These are phyloP conservation scores for Rhyzopertha dominica DNA, from an alignment of 1,140 invertebrate genomes.

Conservation along the genomic window DNA sequence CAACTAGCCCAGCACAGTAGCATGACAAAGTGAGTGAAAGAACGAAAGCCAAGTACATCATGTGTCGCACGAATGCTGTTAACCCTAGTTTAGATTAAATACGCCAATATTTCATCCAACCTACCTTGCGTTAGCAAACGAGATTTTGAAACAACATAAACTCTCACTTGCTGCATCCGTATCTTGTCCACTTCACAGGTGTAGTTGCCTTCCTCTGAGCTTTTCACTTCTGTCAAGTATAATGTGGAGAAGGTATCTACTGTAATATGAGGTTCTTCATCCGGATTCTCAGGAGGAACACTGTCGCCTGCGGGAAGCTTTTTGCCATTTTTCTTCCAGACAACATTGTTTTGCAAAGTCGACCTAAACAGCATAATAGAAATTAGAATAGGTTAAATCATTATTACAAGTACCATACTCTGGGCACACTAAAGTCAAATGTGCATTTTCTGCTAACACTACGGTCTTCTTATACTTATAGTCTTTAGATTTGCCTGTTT, in stretches of 20 bases:
- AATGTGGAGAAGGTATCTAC: constrained; percentile 53
- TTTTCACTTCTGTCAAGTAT: constrained; percentile 52
- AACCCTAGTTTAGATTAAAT: constrained; percentile 9
- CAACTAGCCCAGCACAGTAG: constrained; percentile 51
- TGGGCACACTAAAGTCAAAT: constrained; percentile 50
- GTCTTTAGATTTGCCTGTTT: constrained; percentile 40
- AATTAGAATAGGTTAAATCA: neutral
- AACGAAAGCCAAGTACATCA: constrained; percentile 53
- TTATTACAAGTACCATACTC: constrained; percentile 41
- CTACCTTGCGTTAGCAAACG: constrained; percentile 41
- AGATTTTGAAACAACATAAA: constrained; percentile 48
- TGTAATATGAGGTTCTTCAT: constrained; percentile 46
- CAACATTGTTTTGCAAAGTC: constrained; percentile 43
- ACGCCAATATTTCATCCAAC: neutral
- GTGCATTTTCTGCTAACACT: constrained; percentile 48
- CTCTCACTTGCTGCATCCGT: constrained; percentile 49
- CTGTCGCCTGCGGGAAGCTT: constrained; percentile 44
- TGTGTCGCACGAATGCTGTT: constrained; percentile 51
- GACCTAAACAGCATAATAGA: constrained; percentile 44
- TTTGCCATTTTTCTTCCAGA: constrained; percentile 49
- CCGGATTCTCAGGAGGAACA: constrained; percentile 42
- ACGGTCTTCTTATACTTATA: constrained; percentile 50
- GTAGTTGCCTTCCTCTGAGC: constrained; percentile 52
- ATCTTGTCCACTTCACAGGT: constrained; percentile 51
- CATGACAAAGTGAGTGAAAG: constrained; percentile 49